Percentiles rank a stretch among this genome's conserved stretches.
Conservation (phyloP, 35 echinoderm and acorn worm genomes). For the Ophioderma brevispina region DNA sequence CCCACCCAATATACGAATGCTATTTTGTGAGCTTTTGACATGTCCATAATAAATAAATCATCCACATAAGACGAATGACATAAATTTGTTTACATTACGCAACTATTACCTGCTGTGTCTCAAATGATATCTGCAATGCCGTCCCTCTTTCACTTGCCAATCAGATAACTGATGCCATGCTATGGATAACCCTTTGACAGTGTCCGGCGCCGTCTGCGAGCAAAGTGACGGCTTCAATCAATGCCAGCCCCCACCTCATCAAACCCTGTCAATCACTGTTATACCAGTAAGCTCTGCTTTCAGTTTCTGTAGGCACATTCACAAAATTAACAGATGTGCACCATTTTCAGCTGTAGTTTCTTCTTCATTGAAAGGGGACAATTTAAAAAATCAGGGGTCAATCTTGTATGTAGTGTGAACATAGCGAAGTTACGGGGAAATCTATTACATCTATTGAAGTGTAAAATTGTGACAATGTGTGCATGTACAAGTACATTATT, state of each 20-base stretch:
- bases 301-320: slow-evolving; percentile 85
- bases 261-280: slow-evolving; percentile 71
- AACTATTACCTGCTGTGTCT: slow-evolving; percentile 63
- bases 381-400: too few species aligned
- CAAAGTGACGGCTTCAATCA: slow-evolving; percentile 74
- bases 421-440: too few species aligned
- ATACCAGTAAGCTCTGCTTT: slow-evolving; percentile 66
- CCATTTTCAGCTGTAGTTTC: too few species aligned
- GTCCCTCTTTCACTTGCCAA: slow-evolving; percentile 55
- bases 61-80: background rate
- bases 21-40: background rate
- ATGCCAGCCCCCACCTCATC: slow-evolving; percentile 43
- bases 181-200: slow-evolving; percentile 54
- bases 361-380: too few species aligned
- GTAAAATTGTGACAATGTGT: too few species aligned
- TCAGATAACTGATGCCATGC: slow-evolving; percentile 74
- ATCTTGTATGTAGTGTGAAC: too few species aligned
- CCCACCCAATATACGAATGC: background rate
- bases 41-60: background rate
- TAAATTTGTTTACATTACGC: background rate
- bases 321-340: too few species aligned
- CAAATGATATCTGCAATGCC: slow-evolving; percentile 62
- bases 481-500: too few species aligned
- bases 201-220: slow-evolving; percentile 46
- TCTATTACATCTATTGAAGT: too few species aligned